Conservation (phyloP, 2,797 vertebrate genomes). For the Natrix natrix region DNA sequence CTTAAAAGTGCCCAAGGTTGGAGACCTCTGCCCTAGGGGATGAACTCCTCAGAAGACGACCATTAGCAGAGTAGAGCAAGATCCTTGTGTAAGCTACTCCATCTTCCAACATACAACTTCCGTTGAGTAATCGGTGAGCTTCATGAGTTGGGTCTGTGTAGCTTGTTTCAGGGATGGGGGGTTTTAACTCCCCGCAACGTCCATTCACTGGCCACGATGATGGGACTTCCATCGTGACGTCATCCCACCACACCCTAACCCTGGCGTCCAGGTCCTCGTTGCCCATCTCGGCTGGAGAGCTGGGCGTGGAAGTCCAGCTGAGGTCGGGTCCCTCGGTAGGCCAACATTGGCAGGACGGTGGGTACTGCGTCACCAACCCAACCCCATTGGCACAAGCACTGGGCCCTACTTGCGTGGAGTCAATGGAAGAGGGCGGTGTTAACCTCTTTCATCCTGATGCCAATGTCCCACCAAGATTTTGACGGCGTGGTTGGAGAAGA, state of each 20-base stretch:
- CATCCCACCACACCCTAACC: background rate
- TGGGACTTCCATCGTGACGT: background rate
- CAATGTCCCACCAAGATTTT: background rate
- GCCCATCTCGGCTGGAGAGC: background rate
- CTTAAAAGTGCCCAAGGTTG: background rate
- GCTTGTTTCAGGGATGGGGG: background rate
- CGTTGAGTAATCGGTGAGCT: background rate
- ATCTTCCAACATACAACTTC: background rate
- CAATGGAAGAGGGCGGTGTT: background rate
- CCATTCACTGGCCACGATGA: background rate
- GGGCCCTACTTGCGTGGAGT: background rate
- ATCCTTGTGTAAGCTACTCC: background rate
- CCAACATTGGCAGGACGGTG: background rate
- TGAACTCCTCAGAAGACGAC: background rate
- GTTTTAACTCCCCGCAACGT: background rate
- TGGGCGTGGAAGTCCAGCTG: background rate
- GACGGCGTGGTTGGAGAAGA: background rate
- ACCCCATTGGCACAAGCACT: background rate
- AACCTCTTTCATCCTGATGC: fast-evolving
- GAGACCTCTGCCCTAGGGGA: background rate
- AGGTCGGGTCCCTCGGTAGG: background rate
- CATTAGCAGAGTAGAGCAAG: background rate
- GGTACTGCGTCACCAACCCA: background rate
- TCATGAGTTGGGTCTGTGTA: background rate
- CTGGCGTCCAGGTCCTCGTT: background rate